phyloP scores from a whole-genome alignment of 2,797 vertebrate species.

The Hippocampus kuda region DNA sequence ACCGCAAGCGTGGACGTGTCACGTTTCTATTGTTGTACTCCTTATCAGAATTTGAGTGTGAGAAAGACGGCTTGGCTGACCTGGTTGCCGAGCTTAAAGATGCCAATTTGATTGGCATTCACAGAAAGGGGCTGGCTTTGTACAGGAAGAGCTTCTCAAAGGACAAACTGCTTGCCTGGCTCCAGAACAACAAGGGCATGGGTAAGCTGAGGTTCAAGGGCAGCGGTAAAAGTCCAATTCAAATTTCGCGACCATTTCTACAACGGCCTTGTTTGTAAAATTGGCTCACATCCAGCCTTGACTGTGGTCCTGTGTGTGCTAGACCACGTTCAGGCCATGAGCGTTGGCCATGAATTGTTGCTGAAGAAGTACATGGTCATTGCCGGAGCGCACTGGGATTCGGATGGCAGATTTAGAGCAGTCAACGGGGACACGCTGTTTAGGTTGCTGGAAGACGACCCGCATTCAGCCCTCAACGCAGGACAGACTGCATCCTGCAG shows the following conservation, averaged over 20 bases:
- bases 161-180: conserved; percentile 58
- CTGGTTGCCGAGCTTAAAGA: conserved; percentile 58
- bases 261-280: neutral
- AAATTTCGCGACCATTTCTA: neutral
- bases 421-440: conserved; percentile 47
- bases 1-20: neutral
- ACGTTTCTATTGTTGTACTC: neutral
- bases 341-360: conserved; percentile 49
- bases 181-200: conserved; percentile 52
- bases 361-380: conserved; percentile 61
- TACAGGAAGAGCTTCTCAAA: conserved; percentile 63
- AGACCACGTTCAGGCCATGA: conserved; percentile 44
- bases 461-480: conserved; percentile 55
- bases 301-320: conserved; percentile 43
- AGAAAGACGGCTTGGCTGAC: conserved; percentile 58
- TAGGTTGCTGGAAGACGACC: conserved; percentile 64
- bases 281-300: conserved; percentile 2
- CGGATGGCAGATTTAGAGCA: conserved; percentile 48
- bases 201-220: conserved; percentile 45
- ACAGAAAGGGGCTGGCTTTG: conserved; percentile 53
- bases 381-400: conserved; percentile 38
- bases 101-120: conserved; percentile 52
- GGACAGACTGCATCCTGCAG: conserved; percentile 57
- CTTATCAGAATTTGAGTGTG: conserved; percentile 55
- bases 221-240: neutral